A percentile compares a stretch with the other conserved stretches of the same genome.
phyloP scores from a whole-genome alignment of 2,113 vertebrate species.

The Alouatta palliata region DNA sequence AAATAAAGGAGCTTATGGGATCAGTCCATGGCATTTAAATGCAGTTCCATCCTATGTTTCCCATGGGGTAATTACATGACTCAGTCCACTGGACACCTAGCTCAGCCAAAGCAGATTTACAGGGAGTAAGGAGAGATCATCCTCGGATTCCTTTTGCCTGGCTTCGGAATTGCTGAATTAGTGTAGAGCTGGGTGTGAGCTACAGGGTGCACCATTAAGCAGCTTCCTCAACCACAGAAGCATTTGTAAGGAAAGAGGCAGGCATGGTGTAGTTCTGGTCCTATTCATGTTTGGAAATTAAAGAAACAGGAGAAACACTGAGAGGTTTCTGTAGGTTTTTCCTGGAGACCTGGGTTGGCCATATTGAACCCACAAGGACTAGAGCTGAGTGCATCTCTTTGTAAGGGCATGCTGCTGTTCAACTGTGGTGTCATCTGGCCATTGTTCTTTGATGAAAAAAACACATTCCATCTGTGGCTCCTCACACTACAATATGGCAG shows the following conservation, averaged over 20 bases:
- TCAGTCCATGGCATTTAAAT: slow-evolving; percentile 64
- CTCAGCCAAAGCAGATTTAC: slow-evolving; percentile 53
- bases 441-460: neutral
- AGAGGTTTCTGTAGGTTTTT: neutral
- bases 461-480: neutral
- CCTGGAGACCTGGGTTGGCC: neutral
- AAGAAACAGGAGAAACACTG: neutral
- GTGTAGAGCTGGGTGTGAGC: neutral
- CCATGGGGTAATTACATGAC: slow-evolving; percentile 79
- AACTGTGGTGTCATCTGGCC: neutral
- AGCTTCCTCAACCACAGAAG: neutral
- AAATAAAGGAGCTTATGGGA: slow-evolving; percentile 61
- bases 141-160: slow-evolving; percentile 50
- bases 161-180: neutral
- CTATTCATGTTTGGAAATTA: neutral
- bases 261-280: neutral
- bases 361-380: neutral
- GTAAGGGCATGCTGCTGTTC: neutral
- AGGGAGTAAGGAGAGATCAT: slow-evolving; percentile 37
- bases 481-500: neutral
- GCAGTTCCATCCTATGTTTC: slow-evolving; percentile 66
- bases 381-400: neutral
- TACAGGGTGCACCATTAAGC: neutral
- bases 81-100: slow-evolving; percentile 57
- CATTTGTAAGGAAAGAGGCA: neutral